Evolutionary conservation across 2,113 vertebrate genomes (phyloP).

Genomic region (Micronycteris hirsuta): DNA sequence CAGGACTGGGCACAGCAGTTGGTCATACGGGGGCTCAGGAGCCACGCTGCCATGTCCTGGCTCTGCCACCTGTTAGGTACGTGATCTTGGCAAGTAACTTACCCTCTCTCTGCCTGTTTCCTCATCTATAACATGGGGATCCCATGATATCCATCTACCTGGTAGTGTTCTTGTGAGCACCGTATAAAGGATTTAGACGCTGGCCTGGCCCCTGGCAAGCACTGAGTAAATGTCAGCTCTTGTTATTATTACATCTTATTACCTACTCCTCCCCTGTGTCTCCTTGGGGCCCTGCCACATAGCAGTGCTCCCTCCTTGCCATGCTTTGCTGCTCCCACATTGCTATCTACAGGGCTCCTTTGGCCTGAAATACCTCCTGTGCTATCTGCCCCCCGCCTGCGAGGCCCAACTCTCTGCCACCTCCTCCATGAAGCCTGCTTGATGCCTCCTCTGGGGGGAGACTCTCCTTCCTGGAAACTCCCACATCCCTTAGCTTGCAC

Average conservation of each 20-base stretch:
- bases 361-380: not conserved
- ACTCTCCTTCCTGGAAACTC: not conserved
- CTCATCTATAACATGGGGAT: not conserved
- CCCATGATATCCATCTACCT: accelerated
- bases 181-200: not conserved
- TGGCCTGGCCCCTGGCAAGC: no score
- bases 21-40: not conserved
- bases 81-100: no score
- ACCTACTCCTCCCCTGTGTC: not conserved
- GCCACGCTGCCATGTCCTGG: not conserved
- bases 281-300: accelerated
- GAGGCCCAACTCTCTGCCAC: not conserved
- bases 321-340: not conserved
- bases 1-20: not conserved
- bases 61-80: no score
- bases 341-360: not conserved
- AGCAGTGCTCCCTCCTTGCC: not conserved
- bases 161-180: no score
- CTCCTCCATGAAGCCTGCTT: not conserved
- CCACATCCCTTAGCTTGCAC: not conserved
- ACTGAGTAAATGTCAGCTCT: not conserved
- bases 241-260: no score
- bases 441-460: not conserved
- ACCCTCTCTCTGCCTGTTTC: not conserved
- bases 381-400: not conserved